Evolutionary conservation across 2,888 invertebrate genomes (phyloP).

Genomic region (Drosophila melanosoma): DNA sequence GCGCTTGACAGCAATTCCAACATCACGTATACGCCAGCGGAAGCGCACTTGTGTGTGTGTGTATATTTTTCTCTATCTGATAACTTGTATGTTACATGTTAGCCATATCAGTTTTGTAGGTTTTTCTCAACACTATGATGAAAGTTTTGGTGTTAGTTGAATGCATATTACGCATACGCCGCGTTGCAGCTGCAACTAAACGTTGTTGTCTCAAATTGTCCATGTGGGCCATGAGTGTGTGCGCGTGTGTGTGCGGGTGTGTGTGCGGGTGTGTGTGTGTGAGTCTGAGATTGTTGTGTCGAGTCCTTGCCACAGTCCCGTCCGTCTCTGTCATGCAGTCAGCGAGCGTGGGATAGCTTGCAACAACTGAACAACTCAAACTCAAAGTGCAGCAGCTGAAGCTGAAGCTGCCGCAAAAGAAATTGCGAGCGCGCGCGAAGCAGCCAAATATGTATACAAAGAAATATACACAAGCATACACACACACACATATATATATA

Average conservation of each 20-base stretch:
- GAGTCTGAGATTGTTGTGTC: slow-evolving; percentile 13
- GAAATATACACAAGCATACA: slow-evolving; percentile 51
- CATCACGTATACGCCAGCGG: slow-evolving; percentile 49
- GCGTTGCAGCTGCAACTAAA: slow-evolving; percentile 21
- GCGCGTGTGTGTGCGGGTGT: slow-evolving; percentile 1
- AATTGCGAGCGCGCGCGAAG: slow-evolving; percentile 76
- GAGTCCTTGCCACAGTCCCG: slow-evolving; percentile 59
- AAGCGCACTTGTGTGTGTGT: slow-evolving; percentile 17
- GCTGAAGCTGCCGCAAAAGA: slow-evolving; percentile 69
- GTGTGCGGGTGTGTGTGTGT: slow-evolving; percentile 1
- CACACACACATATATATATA: slow-evolving; percentile 28
- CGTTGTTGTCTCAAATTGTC: slow-evolving; percentile 18
- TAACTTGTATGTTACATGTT: slow-evolving; percentile 6
- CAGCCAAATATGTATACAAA: slow-evolving; percentile 67
- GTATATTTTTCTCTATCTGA: neutral
- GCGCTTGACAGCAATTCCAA: neutral
- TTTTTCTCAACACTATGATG: slow-evolving; percentile 1
- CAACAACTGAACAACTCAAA: slow-evolving; percentile 76
- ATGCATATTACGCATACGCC: slow-evolving; percentile 49
- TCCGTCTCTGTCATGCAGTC: slow-evolving; percentile 70
- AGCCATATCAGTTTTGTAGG: slow-evolving; percentile 9
- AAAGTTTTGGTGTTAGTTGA: slow-evolving; percentile 18
- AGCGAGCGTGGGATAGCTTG: slow-evolving; percentile 76
- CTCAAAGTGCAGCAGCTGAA: slow-evolving; percentile 71
- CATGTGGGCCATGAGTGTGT: slow-evolving; percentile 14